Evolutionary conservation across 2,797 vertebrate genomes (phyloP).

Genomic region (Gambusia yucatana): DNA sequence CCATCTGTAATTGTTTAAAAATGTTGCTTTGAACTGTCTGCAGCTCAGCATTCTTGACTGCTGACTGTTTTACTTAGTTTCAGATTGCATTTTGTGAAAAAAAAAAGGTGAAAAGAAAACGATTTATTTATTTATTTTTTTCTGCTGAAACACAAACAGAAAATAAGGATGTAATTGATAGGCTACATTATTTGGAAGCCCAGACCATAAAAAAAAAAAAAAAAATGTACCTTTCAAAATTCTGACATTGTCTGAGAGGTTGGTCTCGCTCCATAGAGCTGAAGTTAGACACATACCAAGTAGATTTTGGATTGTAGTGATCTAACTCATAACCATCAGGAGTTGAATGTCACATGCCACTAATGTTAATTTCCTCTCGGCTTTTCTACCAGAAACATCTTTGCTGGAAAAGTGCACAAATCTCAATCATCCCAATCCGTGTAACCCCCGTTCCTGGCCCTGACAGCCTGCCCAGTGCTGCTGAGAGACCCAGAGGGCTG

Average conservation of each 20-base stretch:
- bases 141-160: not conserved
- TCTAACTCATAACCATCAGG: not conserved
- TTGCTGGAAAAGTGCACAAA: slow-evolving; percentile 45
- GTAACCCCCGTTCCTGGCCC: slow-evolving; percentile 37
- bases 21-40: slow-evolving; percentile 55
- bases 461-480: slow-evolving; percentile 62
- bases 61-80: slow-evolving; percentile 46
- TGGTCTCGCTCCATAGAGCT: not conserved
- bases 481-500: slow-evolving; percentile 65
- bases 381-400: slow-evolving; percentile 38
- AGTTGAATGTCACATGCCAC: slow-evolving; percentile 25
- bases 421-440: slow-evolving; percentile 49
- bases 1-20: slow-evolving; percentile 79
- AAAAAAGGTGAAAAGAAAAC: slow-evolving; percentile 22
- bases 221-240: not conserved
- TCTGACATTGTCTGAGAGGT: not conserved
- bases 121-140: not conserved
- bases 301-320: not conserved
- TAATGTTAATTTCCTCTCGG: slow-evolving; percentile 36
- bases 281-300: not conserved
- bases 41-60: slow-evolving; percentile 54
- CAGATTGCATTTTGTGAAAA: slow-evolving; percentile 27
- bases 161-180: not conserved
- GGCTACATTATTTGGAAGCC: not conserved
- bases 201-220: not conserved